These are phyloP conservation scores for Noctuana brunneofusca DNA, from an alignment of 2,888 invertebrate species.

Conservation along the genomic window DNA sequence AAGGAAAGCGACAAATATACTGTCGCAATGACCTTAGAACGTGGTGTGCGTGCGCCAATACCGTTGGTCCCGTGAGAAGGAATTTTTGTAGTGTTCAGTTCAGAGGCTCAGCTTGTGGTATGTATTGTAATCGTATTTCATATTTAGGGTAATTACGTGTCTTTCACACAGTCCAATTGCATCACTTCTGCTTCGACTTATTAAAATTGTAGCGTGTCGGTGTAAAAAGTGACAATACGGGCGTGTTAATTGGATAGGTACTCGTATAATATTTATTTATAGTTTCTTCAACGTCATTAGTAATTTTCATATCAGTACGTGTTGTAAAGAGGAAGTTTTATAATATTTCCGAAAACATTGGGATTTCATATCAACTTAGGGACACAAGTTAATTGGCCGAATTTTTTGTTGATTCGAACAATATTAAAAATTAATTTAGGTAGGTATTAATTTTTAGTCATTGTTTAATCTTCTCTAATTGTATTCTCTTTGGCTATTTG, in stretches of 20 bases:
- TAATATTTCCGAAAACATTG: too few species aligned
- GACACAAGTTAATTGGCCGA: too few species aligned
- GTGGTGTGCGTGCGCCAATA: slow-evolving; percentile 72
- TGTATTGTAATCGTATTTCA: slow-evolving; percentile 52
- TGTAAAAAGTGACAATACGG: slow-evolving; percentile 32
- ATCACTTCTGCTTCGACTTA: slow-evolving; percentile 35
- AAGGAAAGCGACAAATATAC: slow-evolving; percentile 50
- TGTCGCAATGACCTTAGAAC: slow-evolving; percentile 61
- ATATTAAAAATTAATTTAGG: too few species aligned
- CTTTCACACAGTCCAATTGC: slow-evolving; percentile 37
- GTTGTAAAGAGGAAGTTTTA: too few species aligned
- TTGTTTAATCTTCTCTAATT: too few species aligned
- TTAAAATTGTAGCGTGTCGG: slow-evolving; percentile 8
- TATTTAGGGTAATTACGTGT: slow-evolving; percentile 34
- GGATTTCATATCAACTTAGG: too few species aligned
- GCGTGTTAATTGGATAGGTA: not conserved
- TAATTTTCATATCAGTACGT: too few species aligned
- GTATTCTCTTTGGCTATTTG: too few species aligned
- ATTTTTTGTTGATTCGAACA: too few species aligned
- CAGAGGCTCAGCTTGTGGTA: slow-evolving; percentile 56
- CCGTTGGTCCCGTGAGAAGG: slow-evolving; percentile 76
- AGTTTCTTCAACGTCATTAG: too few species aligned
- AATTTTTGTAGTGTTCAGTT: slow-evolving; percentile 66
- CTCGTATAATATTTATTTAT: not conserved
- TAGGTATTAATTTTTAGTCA: too few species aligned